A percentile compares a stretch with the other conserved stretches of the same genome.
Evolutionary conservation across 2,113 vertebrate genomes (phyloP).

Genomic region (Callorhinus ursinus): DNA sequence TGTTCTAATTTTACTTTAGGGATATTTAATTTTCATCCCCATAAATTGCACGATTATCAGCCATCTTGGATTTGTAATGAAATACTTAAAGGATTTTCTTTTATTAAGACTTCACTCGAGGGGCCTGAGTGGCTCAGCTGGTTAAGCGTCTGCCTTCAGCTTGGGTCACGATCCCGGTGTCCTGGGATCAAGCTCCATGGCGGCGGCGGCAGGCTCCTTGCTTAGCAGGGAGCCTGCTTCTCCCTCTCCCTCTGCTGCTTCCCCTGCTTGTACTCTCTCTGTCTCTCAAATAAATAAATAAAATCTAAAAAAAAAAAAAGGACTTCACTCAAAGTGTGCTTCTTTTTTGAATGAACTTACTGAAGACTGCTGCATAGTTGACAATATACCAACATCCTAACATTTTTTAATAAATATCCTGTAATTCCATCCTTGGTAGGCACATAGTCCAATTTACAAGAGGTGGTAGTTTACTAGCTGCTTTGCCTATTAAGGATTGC

Average conservation of each 20-base stretch:
- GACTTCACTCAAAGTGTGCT: neutral
- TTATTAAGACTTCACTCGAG: neutral
- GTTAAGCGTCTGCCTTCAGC: too few relatives aligned
- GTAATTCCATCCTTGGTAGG: neutral
- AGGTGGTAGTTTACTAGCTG: neutral
- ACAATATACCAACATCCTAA: neutral
- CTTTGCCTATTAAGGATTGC: neutral
- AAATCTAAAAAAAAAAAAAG: neutral
- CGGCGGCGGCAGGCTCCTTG: too few relatives aligned
- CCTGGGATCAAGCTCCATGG: too few relatives aligned
- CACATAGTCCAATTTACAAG: neutral
- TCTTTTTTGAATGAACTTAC: neutral
- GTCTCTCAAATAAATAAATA: too few relatives aligned
- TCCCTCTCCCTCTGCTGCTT: too few relatives aligned
- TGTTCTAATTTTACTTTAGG: constrained; percentile 17
- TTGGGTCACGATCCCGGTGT: too few relatives aligned
- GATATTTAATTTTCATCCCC: neutral
- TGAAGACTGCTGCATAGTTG: neutral
- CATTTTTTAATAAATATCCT: neutral
- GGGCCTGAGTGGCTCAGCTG: too few relatives aligned
- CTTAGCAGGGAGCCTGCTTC: too few relatives aligned
- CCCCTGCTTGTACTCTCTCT: too few relatives aligned
- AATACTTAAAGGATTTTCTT: neutral
- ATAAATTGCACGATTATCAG: neutral
- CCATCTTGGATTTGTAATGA: neutral